Evolutionary conservation across 2,797 vertebrate species (phyloP).

Genomic region (Macrochelys suwanniensis): DNA sequence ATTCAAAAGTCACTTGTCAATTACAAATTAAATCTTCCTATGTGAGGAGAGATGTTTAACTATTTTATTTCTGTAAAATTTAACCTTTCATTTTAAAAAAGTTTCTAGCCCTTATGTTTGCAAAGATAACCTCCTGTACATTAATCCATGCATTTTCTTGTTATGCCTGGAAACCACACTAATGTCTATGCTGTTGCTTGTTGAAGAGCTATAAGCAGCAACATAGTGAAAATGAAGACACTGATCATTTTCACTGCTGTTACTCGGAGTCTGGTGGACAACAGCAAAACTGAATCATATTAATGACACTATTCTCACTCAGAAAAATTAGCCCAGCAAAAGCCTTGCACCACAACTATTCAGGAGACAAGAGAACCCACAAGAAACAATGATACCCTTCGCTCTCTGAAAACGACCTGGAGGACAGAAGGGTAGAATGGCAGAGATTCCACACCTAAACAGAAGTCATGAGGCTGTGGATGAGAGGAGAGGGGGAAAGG

Average conservation of each 20-base stretch:
- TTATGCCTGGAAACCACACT: not conserved
- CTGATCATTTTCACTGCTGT: not conserved
- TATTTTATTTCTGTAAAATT: not conserved
- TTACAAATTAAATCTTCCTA: not conserved
- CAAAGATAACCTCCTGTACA: not conserved
- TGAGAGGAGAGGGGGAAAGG: not conserved
- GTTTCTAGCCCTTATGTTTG: not conserved
- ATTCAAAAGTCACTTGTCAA: not conserved
- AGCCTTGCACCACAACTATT: not conserved
- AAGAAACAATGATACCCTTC: not conserved
- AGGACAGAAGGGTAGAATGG: not conserved
- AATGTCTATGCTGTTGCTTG: not conserved
- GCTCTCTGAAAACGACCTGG: not conserved
- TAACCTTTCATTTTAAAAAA: not conserved
- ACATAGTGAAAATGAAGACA: not conserved
- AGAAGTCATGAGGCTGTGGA: not conserved
- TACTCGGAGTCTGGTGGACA: not conserved
- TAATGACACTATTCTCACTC: not conserved
- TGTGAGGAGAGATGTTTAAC: not conserved
- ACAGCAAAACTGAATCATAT: not conserved
- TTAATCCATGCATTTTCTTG: not conserved
- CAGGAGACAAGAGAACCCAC: not conserved
- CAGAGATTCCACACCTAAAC: not conserved
- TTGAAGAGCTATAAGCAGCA: not conserved
- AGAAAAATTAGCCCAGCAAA: not conserved